Conservation (phyloP, 2,888 invertebrate species). For the Ephialtes manifestator region DNA sequence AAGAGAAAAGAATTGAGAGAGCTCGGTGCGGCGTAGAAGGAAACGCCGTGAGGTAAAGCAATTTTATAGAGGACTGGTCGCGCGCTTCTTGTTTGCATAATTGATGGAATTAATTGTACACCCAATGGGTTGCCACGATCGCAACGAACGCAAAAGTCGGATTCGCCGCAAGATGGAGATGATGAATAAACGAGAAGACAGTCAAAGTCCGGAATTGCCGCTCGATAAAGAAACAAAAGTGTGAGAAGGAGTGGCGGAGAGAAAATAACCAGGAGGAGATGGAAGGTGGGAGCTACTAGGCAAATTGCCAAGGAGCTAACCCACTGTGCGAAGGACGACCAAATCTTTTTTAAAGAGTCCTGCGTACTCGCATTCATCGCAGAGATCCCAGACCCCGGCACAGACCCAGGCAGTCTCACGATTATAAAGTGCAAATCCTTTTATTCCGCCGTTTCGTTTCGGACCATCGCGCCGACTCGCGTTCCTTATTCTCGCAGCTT, state of each 20-base stretch:
- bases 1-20: constrained; percentile 43
- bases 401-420: constrained; percentile 82
- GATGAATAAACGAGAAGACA: constrained; percentile 48
- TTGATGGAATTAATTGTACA: constrained; percentile 77
- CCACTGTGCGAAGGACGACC: constrained; percentile 44
- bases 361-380: constrained; percentile 77
- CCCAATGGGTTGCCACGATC: constrained; percentile 65
- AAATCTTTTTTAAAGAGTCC: constrained; percentile 79
- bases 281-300: constrained; percentile 36
- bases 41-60: constrained; percentile 30
- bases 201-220: constrained; percentile 39
- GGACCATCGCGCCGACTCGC: constrained; percentile 49
- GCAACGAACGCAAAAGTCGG: constrained; percentile 43
- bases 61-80: constrained; percentile 58
- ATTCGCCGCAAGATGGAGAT: constrained; percentile 30
- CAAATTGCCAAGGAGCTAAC: constrained; percentile 63
- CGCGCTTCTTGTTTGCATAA: constrained; percentile 71
- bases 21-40: background rate
- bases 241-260: constrained; percentile 58
- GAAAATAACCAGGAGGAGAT: constrained; percentile 39
- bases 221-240: constrained; percentile 42
- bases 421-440: constrained; percentile 84
- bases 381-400: constrained; percentile 60
- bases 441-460: constrained; percentile 81
- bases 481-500: constrained; percentile 44